A percentile compares a stretch with the other conserved stretches of the same genome.
Evolutionary conservation across 2,888 invertebrate genomes (phyloP).

Genomic region (Sinohyriopsis cumingii): DNA sequence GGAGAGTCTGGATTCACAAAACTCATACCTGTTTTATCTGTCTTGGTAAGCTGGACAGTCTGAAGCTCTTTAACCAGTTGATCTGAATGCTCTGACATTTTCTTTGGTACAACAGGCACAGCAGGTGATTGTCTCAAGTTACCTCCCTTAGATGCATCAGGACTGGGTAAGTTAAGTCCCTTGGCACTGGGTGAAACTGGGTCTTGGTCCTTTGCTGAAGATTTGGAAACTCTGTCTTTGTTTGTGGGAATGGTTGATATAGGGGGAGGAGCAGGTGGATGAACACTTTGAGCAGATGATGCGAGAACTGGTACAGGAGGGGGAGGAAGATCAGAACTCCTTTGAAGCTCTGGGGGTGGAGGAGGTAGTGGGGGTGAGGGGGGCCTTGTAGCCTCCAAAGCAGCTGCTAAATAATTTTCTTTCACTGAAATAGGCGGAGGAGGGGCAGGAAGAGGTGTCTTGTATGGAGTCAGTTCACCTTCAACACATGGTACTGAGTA

Average conservation of each 20-base stretch:
- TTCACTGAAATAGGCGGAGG: constrained; percentile 37
- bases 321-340: constrained; percentile 1
- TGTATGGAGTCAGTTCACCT: constrained; percentile 12
- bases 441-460: constrained; percentile 37
- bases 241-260: constrained; percentile 31
- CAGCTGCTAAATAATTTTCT: constrained; percentile 37
- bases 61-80: too few relatives aligned
- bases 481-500: constrained; percentile 28
- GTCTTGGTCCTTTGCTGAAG: background rate
- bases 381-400: constrained; percentile 26
- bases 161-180: constrained; percentile 9
- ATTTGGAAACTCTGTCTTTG: constrained; percentile 7
- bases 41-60: too few relatives aligned
- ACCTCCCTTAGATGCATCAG: too few relatives aligned
- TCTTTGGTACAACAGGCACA: too few relatives aligned
- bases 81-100: too few relatives aligned
- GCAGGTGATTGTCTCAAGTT: too few relatives aligned
- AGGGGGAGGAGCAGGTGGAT: constrained; percentile 40
- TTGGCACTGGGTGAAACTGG: background rate
- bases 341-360: constrained; percentile 40
- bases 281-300: background rate
- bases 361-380: constrained; percentile 56
- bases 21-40: too few relatives aligned
- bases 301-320: background rate
- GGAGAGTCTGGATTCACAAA: too few relatives aligned